Evolutionary conservation across 2,113 vertebrate genomes (phyloP).

Genomic region (Sterna hirundo): DNA sequence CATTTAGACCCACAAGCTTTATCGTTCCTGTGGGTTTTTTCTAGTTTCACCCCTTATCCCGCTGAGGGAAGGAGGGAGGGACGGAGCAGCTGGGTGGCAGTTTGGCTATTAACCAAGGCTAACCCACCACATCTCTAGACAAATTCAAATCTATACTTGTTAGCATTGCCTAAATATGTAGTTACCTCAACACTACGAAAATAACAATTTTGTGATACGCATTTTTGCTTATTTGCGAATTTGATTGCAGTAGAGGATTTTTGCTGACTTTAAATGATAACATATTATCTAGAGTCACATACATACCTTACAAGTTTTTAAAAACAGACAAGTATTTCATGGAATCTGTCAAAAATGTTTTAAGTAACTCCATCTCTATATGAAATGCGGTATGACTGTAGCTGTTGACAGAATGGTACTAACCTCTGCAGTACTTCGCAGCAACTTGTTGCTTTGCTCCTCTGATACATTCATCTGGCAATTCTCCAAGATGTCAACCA

Average conservation of each 20-base stretch:
- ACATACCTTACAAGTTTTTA: background rate
- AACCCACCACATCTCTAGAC: background rate
- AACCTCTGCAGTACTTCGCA: background rate
- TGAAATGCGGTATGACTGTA: background rate
- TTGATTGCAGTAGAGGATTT: background rate
- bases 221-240: background rate
- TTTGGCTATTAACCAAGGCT: background rate
- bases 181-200: background rate
- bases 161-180: background rate
- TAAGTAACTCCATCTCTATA: background rate
- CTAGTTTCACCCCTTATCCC: background rate
- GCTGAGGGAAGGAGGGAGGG: background rate
- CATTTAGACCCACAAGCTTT: background rate
- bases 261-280: background rate
- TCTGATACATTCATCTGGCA: background rate
- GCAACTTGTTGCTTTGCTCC: background rate
- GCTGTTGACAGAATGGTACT: background rate
- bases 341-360: background rate
- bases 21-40: fast-evolving
- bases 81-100: background rate
- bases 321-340: background rate
- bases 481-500: conserved; percentile 3
- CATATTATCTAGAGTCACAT: background rate
- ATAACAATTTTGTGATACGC: background rate
- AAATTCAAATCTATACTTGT: background rate